Conservation (phyloP, 64 coral and sea anemone genomes). For the Actinia tenebrosa region DNA sequence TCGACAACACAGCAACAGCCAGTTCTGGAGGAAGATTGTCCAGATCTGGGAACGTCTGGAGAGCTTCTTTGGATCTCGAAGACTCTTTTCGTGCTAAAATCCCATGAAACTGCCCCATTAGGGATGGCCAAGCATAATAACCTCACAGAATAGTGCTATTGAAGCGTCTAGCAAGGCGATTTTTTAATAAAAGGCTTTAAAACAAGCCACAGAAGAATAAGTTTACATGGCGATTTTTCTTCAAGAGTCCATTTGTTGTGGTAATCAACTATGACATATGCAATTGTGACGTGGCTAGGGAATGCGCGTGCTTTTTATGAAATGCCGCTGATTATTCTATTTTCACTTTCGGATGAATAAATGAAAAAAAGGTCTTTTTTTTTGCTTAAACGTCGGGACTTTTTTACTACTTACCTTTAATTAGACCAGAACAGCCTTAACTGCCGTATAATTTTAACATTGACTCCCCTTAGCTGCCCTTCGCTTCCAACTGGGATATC, state of each 20-base stretch:
- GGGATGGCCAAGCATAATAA: constrained; percentile 48
- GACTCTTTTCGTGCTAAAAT: constrained; percentile 59
- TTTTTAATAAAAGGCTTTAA: constrained; percentile 16
- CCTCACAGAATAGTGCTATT: neutral
- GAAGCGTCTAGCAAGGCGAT: neutral
- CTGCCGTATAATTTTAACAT: no score
- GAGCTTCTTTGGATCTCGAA: constrained; percentile 26
- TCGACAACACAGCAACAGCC: constrained; percentile 76
- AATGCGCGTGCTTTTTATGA: constrained; percentile 20
- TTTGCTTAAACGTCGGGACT: no score
- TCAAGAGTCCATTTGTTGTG: constrained; percentile 29
- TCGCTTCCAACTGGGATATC: no score
- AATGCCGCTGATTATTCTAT: constrained; percentile 17
- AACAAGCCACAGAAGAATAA: constrained; percentile 16
- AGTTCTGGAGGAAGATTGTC: constrained; percentile 84
- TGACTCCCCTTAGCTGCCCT: no score
- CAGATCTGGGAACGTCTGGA: constrained; percentile 84
- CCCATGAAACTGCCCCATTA: constrained; percentile 82
- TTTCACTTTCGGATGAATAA: neutral
- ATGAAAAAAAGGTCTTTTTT: no score
- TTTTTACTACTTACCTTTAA: no score
- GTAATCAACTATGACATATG: constrained; percentile 37
- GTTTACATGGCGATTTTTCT: neutral
- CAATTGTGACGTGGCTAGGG: constrained; percentile 44
- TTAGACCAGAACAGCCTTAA: no score